Evolutionary conservation across 1,140 invertebrate species (phyloP).

Genomic region (Uloborus diversus): DNA sequence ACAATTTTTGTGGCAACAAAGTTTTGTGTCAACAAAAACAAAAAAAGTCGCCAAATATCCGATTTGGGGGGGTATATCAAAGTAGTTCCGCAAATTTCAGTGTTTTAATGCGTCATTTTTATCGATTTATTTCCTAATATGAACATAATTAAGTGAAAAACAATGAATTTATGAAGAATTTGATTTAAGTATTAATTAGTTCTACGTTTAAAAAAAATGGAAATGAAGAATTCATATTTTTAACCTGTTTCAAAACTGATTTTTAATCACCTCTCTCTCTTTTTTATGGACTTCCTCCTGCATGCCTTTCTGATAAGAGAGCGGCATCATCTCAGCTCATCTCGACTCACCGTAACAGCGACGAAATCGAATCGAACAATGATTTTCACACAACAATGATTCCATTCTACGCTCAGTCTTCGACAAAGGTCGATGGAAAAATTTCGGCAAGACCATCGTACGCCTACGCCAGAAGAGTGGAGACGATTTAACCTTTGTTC

Average conservation of each 20-base stretch:
- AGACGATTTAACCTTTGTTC: conserved; percentile 35
- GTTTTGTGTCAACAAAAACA: too few relatives aligned
- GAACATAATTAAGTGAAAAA: too few relatives aligned
- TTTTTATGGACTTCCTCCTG: background rate
- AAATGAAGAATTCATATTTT: background rate
- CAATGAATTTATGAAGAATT: too few relatives aligned
- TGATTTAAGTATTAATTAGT: background rate
- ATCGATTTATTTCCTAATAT: too few relatives aligned
- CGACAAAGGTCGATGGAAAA: conserved; percentile 5
- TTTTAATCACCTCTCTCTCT: background rate
- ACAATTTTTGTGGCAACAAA: too few relatives aligned
- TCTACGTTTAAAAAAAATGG: background rate
- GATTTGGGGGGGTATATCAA: too few relatives aligned
- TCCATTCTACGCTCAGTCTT: conserved; percentile 4
- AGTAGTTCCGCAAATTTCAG: too few relatives aligned
- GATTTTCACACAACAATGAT: conserved; percentile 30
- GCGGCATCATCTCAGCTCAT: too few relatives aligned
- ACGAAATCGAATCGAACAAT: background rate
- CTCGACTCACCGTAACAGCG: too few relatives aligned
- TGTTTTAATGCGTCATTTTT: too few relatives aligned
- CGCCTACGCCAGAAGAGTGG: background rate
- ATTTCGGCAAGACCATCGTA: background rate
- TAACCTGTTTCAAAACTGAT: background rate
- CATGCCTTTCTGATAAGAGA: background rate
- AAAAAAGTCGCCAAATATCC: too few relatives aligned